phyloP scores from a whole-genome alignment of 2,888 invertebrate genomes.

The Galeopsomyia nigrocyanea region DNA sequence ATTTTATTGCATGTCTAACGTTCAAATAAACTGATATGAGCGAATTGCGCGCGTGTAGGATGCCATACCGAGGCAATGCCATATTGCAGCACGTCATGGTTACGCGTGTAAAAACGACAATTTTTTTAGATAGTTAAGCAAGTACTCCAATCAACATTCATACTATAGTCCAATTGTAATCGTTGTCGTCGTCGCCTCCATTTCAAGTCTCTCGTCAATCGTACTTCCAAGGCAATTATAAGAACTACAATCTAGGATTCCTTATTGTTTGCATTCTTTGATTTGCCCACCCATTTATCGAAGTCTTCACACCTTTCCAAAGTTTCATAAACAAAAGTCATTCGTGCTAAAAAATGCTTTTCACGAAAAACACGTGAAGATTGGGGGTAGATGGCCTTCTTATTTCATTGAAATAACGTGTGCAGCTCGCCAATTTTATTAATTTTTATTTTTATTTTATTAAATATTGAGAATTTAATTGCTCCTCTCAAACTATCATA shows the following conservation, averaged over 20 bases:
- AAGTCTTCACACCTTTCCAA: slow-evolving; percentile 28
- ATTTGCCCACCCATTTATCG: slow-evolving; percentile 7
- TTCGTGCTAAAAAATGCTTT: slow-evolving; percentile 47
- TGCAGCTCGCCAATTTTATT: slow-evolving; percentile 11
- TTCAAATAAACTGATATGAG: slow-evolving; percentile 44
- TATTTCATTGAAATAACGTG: slow-evolving; percentile 13
- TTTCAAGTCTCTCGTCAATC: slow-evolving; percentile 42
- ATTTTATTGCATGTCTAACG: slow-evolving; percentile 31
- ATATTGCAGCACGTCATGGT: slow-evolving; percentile 25
- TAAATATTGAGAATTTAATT: slow-evolving; percentile 43
- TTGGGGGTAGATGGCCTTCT: slow-evolving; percentile 20
- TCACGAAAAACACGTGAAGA: slow-evolving; percentile 41
- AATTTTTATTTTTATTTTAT: slow-evolving; percentile 23
- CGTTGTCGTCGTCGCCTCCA: slow-evolving; percentile 44
- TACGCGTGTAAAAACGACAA: slow-evolving; percentile 38
- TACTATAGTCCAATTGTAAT: slow-evolving; percentile 45
- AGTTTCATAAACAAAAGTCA: slow-evolving; percentile 39
- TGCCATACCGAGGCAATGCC: not conserved
- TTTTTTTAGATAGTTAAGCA: slow-evolving; percentile 20
- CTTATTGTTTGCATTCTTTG: slow-evolving; percentile 8
- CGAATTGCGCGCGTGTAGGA: slow-evolving; percentile 26
- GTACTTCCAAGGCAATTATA: slow-evolving; percentile 50
- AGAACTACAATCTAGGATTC: slow-evolving; percentile 48
- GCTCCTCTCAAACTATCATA: slow-evolving; percentile 31
- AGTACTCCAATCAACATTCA: slow-evolving; percentile 44